Evolutionary conservation across 53 echinoderm and acorn worm species (phyloP).

Genomic region (Paracentrotus lividus): DNA sequence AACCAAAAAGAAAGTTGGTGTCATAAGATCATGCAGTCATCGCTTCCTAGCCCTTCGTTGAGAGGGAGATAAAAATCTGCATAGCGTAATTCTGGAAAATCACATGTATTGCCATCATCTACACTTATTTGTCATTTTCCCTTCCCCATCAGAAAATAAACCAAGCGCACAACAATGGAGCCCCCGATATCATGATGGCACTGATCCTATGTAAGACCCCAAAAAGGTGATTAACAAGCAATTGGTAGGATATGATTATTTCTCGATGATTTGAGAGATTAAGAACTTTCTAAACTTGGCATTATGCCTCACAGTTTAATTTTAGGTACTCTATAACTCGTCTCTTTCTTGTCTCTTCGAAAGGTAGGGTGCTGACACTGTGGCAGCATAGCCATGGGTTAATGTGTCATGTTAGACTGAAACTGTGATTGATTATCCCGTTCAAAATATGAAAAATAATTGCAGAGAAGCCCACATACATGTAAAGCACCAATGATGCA

Average conservation of each 20-base stretch:
- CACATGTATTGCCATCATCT: slow-evolving; percentile 39
- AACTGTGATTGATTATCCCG: neutral
- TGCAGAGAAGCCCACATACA: neutral
- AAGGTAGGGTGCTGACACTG: neutral
- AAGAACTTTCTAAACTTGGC: slow-evolving; percentile 30
- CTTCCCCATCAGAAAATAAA: slow-evolving; percentile 1
- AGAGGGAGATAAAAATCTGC: slow-evolving; percentile 32
- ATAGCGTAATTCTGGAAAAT: neutral
- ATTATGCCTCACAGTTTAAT: slow-evolving; percentile 32
- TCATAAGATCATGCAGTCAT: slow-evolving; percentile 6
- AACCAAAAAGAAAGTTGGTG: neutral
- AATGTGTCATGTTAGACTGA: slow-evolving; percentile 4
- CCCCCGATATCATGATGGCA: neutral
- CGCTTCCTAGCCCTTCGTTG: neutral
- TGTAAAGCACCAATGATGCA: neutral
- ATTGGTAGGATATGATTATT: slow-evolving; percentile 62
- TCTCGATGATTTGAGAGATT: slow-evolving; percentile 57
- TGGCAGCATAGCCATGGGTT: slow-evolving; percentile 3
- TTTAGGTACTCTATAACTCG: neutral
- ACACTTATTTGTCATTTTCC: slow-evolving; percentile 53
- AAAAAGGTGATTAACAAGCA: slow-evolving; percentile 57
- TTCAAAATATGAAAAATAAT: no score
- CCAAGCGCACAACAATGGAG: neutral
- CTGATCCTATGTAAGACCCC: slow-evolving; percentile 24
- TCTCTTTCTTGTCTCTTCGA: neutral